Conservation (phyloP, 2,888 invertebrate genomes). For the Coenonympha glycerion region DNA sequence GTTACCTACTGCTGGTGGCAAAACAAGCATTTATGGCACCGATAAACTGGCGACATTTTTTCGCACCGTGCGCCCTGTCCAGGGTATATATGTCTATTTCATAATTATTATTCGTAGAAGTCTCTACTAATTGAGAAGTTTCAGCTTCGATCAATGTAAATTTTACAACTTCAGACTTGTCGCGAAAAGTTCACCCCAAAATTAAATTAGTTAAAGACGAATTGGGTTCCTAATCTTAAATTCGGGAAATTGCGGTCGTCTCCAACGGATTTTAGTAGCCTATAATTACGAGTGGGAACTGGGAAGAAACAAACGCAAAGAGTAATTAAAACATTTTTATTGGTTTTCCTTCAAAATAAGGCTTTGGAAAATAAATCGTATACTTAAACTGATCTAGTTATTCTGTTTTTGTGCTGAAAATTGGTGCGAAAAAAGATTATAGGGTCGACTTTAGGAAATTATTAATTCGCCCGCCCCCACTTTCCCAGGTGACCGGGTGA, state of each 20-base stretch:
- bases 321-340: conserved; percentile 8
- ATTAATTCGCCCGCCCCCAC: too few species aligned
- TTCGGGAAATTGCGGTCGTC: conserved; percentile 6
- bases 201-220: conserved; percentile 57
- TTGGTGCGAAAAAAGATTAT: too few species aligned
- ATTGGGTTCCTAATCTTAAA: conserved; percentile 54
- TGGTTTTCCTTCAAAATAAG: background rate
- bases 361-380: background rate
- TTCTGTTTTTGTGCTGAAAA: too few species aligned
- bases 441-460: too few species aligned
- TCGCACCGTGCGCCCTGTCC: too few species aligned
- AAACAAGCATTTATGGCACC: too few species aligned
- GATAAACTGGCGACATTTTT: too few species aligned
- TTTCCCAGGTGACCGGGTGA: too few species aligned
- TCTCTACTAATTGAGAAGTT: conserved; percentile 63
- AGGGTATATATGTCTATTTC: too few species aligned
- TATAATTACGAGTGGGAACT: conserved; percentile 9
- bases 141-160: conserved; percentile 51
- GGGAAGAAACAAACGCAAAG: conserved; percentile 1
- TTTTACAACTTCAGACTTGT: conserved; percentile 55
- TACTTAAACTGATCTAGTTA: background rate
- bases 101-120: background rate
- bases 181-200: conserved; percentile 47
- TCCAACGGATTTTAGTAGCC: conserved; percentile 10
- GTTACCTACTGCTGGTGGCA: too few species aligned